Evolutionary conservation across 2,797 vertebrate genomes (phyloP), one percentile per base, ranked within the genome.

Genomic region (Anguilla anguilla): DNA sequence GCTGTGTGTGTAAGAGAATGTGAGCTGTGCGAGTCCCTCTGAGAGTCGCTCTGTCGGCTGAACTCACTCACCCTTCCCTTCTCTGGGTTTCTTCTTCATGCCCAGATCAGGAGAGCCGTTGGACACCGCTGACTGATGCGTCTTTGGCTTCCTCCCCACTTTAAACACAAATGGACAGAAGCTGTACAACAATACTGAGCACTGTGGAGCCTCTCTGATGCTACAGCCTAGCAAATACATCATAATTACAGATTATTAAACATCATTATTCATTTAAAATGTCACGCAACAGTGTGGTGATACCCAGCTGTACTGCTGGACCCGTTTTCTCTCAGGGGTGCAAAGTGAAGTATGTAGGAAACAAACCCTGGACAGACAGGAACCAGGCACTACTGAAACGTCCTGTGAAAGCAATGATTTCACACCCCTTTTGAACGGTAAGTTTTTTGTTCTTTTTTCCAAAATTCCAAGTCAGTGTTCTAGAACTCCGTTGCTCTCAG

Each of bases 51-150:
- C 13, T 39, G 13, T 0, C 0, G 0, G 2, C 17, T 31, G 9
- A 17, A 51, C 1, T 6, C 43, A 28, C 81, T 90, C 96, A 99
- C 98, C 98, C 98, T 99, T 99, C 83, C 98, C 98, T 95, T 99
- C 98, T 95, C 98, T 97, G 64, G 97, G 94, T 91, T 99, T 99
- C 95, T 98, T 99, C 96, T 98, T 99, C 92, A 99, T 96, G 85
- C 97, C 96, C 11, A 98, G 93, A 84, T 99, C 98, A 64, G 96
- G 96, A 49, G 98, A 97, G 1, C 96, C 96, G 22, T 97, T 98
- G 90, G 97, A 94, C 90, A 98, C 89, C 13, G 95, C 46, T 0
- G 96, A 94, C 35, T 95, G 97, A 81, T 97, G 97, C 6, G 95
- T 96, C 96, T 99, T 99, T 72, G 97, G 97, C 94, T 98, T 99